Base-by-base conservation (phyloP, 2,888 invertebrate species). In the Gnatocerus cornutus region DNA sequence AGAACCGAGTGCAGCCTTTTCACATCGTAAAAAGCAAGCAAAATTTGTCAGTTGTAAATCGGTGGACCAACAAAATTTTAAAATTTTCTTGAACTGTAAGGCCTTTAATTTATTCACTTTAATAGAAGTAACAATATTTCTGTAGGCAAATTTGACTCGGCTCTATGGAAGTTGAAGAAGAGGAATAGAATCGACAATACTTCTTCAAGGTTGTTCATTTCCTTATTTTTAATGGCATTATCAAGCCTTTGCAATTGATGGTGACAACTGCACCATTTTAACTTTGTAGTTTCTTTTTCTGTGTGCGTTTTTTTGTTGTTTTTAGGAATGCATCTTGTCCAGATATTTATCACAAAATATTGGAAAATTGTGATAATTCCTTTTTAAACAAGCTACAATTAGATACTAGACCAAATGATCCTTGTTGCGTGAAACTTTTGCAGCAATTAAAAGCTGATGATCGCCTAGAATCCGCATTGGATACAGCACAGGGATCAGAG, bases 201-300 rank as follows among this genome's bases (percentile, higher is more conserved):
- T n/a, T n/a, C n/a, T n/a, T n/a, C 10, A 7, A 39, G 39, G 39
- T 6, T 39, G 39, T 6, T 39, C 5, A n/a, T 39, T n/a, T 39
- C 39, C 10, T 39, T 39, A 39, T 3, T 39, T 5, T 29, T 29
- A 29, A 9, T 7, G n/a, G n/a, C 9, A 6, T 3, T 39, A 39
- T 39, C 39, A 9, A n/a, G 9, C n/a, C 10, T n/a, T 39, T 39
- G 39, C 39, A 39, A n/a, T 39, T 39, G n/a, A n/a, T 9, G 39
- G 3, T 39, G 10, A 39, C 5, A 39, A n/a, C 39, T 39, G n/a
- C 39, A 39, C 39, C 6, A 3, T 29, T 3, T n/a, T 39, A 3
- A 39, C 39, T 39, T 7, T 39, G 5, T 3, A 7, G 39, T 39
- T 39, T 39, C 3, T n/a, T 39, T 7, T 3, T 39, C 3, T 39